Conservation (phyloP, 2,888 invertebrate genomes). For the Kuschelorhynchus macadamiae region DNA sequence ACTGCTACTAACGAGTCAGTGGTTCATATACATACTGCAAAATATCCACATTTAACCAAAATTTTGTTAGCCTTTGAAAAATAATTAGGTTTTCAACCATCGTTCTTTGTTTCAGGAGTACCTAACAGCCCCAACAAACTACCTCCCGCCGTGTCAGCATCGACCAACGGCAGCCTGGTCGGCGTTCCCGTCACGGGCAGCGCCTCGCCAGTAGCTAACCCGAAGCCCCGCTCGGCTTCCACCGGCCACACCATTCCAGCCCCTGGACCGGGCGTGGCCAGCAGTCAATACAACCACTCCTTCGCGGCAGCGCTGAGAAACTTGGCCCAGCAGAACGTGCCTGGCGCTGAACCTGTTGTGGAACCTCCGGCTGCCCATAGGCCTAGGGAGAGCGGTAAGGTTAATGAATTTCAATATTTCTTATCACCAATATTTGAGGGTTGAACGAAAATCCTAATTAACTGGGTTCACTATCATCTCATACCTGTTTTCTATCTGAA, state of each 20-base stretch:
- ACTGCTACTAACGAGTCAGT: too few relatives aligned
- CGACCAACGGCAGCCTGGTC: slow-evolving; percentile 38
- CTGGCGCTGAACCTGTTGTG: slow-evolving; percentile 58
- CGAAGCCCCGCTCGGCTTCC: slow-evolving; percentile 59
- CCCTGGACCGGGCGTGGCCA: slow-evolving; percentile 61
- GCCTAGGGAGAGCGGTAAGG: slow-evolving; percentile 59
- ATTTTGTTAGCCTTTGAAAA: too few relatives aligned
- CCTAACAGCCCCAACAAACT: slow-evolving; percentile 48
- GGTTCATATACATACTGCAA: too few relatives aligned
- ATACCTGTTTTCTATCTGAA: too few relatives aligned
- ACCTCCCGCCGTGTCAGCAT: slow-evolving; percentile 34
- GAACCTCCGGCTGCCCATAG: slow-evolving; percentile 55
- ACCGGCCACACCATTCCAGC: slow-evolving; percentile 64
- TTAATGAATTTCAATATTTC: too few relatives aligned
- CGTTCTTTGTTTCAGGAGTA: slow-evolving; percentile 40
- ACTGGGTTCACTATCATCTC: too few relatives aligned
- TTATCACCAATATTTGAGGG: too few relatives aligned
- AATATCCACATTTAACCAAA: too few relatives aligned
- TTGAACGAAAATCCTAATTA: too few relatives aligned
- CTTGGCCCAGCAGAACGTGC: slow-evolving; percentile 92
- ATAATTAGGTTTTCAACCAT: too few relatives aligned
- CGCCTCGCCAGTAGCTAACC: slow-evolving; percentile 25
- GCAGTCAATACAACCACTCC: slow-evolving; percentile 75
- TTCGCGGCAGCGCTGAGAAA: slow-evolving; percentile 93
- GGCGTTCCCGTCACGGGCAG: slow-evolving; percentile 5